A percentile compares a stretch with the other conserved stretches of the same genome.
Evolutionary conservation across 2,888 invertebrate genomes (phyloP).

Genomic region (Hirudinaria manillensis): DNA sequence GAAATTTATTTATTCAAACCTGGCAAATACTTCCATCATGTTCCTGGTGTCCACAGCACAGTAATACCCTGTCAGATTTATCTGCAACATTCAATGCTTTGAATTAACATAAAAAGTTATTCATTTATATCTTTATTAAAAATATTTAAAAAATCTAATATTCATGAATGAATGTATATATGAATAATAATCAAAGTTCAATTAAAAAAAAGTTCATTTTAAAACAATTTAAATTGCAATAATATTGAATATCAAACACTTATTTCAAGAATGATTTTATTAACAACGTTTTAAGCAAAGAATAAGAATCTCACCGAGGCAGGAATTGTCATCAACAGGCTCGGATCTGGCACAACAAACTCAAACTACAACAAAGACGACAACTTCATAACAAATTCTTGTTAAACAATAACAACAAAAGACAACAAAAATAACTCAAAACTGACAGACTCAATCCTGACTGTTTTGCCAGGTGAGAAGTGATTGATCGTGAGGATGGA

Average conservation of each 20-base stretch:
- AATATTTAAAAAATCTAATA: too few relatives aligned
- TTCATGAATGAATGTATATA: too few relatives aligned
- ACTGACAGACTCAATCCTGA: neutral
- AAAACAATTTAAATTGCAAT: too few relatives aligned
- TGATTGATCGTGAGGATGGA: neutral
- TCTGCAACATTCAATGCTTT: constrained; percentile 58
- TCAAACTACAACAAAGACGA: constrained; percentile 59
- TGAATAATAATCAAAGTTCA: too few relatives aligned
- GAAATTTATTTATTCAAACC: constrained; percentile 44
- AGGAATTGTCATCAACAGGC: constrained; percentile 84
- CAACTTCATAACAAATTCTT: too few relatives aligned
- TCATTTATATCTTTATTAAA: neutral
- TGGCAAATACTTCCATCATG: constrained; percentile 92
- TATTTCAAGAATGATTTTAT: too few relatives aligned
- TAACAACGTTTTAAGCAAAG: too few relatives aligned
- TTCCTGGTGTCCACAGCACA: constrained; percentile 89
- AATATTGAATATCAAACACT: too few relatives aligned
- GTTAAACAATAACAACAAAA: too few relatives aligned
- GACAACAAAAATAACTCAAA: too few relatives aligned
- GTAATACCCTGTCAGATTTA: constrained; percentile 92
- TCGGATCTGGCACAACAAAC: constrained; percentile 71
- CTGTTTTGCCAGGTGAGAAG: neutral
- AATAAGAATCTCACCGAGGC: constrained; percentile 65
- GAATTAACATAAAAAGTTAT: neutral
- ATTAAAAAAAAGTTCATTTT: too few relatives aligned